These are phyloP conservation scores for Heliconius eleuchia DNA, from an alignment of 1,140 invertebrate genomes.

Conservation along the genomic window DNA sequence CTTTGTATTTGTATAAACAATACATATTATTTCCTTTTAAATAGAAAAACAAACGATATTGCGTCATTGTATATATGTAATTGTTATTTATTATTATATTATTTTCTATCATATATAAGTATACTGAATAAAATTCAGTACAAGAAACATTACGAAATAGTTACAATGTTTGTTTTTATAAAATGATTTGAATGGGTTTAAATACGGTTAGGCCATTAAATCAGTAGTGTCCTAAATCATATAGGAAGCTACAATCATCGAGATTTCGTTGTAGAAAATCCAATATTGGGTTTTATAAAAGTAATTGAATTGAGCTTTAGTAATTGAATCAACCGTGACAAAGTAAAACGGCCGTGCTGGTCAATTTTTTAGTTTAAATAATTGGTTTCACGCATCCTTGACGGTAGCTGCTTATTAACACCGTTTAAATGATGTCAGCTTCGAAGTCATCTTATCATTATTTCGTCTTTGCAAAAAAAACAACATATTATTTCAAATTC, in stretches of 20 bases:
- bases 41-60: background rate
- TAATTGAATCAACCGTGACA: background rate
- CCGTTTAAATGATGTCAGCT: background rate
- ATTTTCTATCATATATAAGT: background rate
- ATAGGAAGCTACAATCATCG: too few species aligned
- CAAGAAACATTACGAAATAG: too few species aligned
- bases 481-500: background rate
- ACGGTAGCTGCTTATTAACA: background rate
- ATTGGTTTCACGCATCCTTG: conserved; percentile 11
- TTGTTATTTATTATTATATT: background rate
- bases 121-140: too few species aligned
- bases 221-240: too few species aligned
- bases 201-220: too few species aligned
- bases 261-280: too few species aligned
- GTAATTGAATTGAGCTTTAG: background rate
- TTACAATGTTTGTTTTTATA: too few species aligned
- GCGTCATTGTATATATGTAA: conserved; percentile 1
- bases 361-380: conserved; percentile 1
- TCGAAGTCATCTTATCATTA: background rate
- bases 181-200: too few species aligned
- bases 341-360: background rate
- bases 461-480: background rate
- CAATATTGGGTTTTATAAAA: background rate
- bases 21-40: conserved; percentile 11
- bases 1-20: background rate